phyloP scores from a whole-genome alignment of 2,888 invertebrate genomes.

The Blera fallax region DNA sequence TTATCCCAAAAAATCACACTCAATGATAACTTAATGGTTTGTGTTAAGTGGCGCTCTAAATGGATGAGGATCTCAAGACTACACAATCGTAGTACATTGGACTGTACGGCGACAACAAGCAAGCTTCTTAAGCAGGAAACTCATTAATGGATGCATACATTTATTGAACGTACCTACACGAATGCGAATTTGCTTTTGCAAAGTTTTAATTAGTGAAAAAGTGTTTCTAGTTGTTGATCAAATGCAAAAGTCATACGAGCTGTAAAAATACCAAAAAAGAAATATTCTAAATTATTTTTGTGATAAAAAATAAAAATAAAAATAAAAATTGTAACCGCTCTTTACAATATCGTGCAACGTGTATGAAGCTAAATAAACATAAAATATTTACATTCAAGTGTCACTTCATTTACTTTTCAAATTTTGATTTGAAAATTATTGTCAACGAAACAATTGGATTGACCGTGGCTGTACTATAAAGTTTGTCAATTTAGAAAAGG shows the following conservation, averaged over 20 bases:
- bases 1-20: conserved; percentile 21
- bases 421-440: conserved; percentile 40
- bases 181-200: conserved; percentile 4
- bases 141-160: conserved; percentile 44
- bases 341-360: not conserved
- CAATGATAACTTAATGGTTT: conserved; percentile 38
- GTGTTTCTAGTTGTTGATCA: not conserved
- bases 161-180: not conserved
- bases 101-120: conserved; percentile 18
- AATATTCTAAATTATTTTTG: not conserved
- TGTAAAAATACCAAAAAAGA: not conserved
- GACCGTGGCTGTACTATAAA: conserved; percentile 62
- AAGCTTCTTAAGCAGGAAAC: conserved; percentile 64
- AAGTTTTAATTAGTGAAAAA: conserved; percentile 53
- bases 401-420: conserved; percentile 23
- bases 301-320: too few species aligned
- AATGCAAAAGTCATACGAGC: conserved; percentile 6
- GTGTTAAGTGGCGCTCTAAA: conserved; percentile 67
- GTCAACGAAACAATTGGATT: conserved; percentile 64
- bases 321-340: not conserved
- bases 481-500: conserved; percentile 47
- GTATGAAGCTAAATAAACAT: not conserved
- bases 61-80: conserved; percentile 26
- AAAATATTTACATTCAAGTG: conserved; percentile 22
- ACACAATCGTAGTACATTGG: conserved; percentile 25